Evolutionary conservation across 64 coral and sea anemone species (phyloP).

Genomic region (Porites lutea): DNA sequence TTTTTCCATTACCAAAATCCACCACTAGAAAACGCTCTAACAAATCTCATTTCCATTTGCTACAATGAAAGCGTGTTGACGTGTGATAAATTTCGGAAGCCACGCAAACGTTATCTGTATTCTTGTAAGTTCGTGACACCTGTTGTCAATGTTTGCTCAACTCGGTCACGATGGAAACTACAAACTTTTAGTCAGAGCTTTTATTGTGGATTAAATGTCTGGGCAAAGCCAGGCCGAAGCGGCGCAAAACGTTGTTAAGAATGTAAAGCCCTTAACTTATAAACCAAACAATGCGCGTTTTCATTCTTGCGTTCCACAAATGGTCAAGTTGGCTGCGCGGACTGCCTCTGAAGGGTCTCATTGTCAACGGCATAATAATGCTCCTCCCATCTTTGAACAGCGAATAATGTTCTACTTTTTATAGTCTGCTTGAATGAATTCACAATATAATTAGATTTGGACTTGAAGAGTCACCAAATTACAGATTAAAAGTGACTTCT

Average conservation of each 20-base stretch:
- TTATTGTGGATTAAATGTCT: background rate
- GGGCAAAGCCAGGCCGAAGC: background rate
- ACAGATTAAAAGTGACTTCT: slow-evolving; percentile 93
- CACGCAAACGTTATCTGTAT: slow-evolving; percentile 74
- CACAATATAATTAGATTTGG: slow-evolving; percentile 94
- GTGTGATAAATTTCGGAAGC: slow-evolving; percentile 72
- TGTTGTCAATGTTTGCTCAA: slow-evolving; percentile 57
- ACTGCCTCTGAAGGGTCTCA: slow-evolving; percentile 71
- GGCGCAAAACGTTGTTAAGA: slow-evolving; percentile 31
- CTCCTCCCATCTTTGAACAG: slow-evolving; percentile 69
- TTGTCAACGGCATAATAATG: slow-evolving; percentile 84
- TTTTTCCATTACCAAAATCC: slow-evolving; percentile 86
- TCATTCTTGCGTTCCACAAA: slow-evolving; percentile 50
- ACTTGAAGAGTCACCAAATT: slow-evolving; percentile 91
- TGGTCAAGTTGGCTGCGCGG: slow-evolving; percentile 44
- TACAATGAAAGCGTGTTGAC: slow-evolving; percentile 75
- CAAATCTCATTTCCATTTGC: slow-evolving; percentile 87
- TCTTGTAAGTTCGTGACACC: slow-evolving; percentile 74
- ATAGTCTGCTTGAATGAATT: slow-evolving; percentile 86
- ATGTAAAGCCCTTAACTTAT: slow-evolving; percentile 44
- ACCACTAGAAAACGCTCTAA: slow-evolving; percentile 74
- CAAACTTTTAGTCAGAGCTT: background rate
- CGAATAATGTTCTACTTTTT: slow-evolving; percentile 85
- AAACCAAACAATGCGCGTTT: slow-evolving; percentile 80
- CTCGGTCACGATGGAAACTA: slow-evolving; percentile 48